Percentiles rank a stretch among this genome's conserved stretches.
Conservation (phyloP, 2,113 vertebrate species). For the Pampusana beccarii region DNA sequence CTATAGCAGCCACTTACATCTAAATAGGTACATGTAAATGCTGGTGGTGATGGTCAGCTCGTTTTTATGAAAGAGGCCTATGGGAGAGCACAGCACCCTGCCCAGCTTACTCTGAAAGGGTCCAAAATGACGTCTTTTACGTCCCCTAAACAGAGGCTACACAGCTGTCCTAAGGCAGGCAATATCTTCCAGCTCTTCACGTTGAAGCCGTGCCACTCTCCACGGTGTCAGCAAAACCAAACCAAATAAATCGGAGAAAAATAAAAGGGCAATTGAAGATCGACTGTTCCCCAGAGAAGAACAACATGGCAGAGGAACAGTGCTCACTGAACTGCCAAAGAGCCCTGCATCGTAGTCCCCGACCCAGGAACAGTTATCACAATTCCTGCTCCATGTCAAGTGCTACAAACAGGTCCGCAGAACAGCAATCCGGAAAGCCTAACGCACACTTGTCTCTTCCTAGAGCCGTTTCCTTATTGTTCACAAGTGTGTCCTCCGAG, state of each 20-base stretch:
- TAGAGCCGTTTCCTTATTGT: not conserved
- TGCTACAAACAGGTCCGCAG: not conserved
- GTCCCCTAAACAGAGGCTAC: not conserved
- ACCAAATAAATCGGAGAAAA: not conserved
- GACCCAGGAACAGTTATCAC: not conserved
- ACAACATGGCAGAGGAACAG: not conserved
- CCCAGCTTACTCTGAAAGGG: not conserved
- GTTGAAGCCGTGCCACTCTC: not conserved
- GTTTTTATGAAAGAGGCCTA: not conserved
- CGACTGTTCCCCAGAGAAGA: not conserved
- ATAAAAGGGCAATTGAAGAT: not conserved
- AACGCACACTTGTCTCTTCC: not conserved
- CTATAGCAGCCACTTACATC: too few species aligned
- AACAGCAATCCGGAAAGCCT: not conserved
- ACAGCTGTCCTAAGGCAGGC: not conserved
- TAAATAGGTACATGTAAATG: too few species aligned
- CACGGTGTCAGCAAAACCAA: not conserved
- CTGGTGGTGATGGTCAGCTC: not conserved
- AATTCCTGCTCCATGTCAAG: not conserved
- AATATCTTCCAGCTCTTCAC: not conserved
- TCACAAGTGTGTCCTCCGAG: not conserved
- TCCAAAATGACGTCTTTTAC: not conserved
- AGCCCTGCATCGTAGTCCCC: not conserved
- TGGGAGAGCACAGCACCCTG: not conserved
- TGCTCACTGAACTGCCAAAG: not conserved